Base-by-base conservation (phyloP, 1,140 invertebrate species). In the Triops longicaudatus region DNA sequence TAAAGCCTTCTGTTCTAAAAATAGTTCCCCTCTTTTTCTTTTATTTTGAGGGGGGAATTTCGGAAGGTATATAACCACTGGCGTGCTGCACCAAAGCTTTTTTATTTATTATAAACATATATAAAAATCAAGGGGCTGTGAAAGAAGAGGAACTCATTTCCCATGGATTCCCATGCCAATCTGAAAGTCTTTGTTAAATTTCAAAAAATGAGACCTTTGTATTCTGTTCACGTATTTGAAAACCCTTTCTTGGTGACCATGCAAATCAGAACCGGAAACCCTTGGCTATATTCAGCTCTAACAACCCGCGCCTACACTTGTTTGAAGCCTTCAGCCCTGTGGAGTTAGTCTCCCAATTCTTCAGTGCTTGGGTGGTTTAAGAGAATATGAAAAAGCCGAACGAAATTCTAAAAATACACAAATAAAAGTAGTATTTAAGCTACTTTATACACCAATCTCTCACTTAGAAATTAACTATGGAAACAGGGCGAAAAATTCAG, bases 101-200 rank as follows among this genome's bases (percentile, higher is more conserved):
- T 17, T 6, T 22, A 63, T 17, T 6, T 63, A n/a, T n/a, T n/a
- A n/a, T n/a, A 63, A 14, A 63, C 14, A 63, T 6, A 63, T 63
- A 63, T 22, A 63, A 63, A 63, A 63, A 63, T 63, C 50, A 63
- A 63, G 50, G 31, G 50, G n/a, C 50, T 63, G 50, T 63, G 50
- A 63, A 63, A 63, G 50, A 63, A 63, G 17, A 63, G 50, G 50
- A 63, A 63, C 50, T 63, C 50, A 63, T 63, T 63, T 63, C 50
- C 11, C 50, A 17, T 63, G 50, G 14, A 63, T 63, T 63, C 50
- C 50, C 50, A 63, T 63, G 50, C 50, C 50, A 63, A 63, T 63
- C 14, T 14, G 17, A 63, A 17, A 63, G 50, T 63, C 50, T 63
- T 63, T 63, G 50, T 63, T 63, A 63, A 5, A 4, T 17, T 63